Evolutionary conservation across 2,888 invertebrate genomes (phyloP), one percentile per base, ranked within the genome.

Genomic region (Melipona beecheii): DNA sequence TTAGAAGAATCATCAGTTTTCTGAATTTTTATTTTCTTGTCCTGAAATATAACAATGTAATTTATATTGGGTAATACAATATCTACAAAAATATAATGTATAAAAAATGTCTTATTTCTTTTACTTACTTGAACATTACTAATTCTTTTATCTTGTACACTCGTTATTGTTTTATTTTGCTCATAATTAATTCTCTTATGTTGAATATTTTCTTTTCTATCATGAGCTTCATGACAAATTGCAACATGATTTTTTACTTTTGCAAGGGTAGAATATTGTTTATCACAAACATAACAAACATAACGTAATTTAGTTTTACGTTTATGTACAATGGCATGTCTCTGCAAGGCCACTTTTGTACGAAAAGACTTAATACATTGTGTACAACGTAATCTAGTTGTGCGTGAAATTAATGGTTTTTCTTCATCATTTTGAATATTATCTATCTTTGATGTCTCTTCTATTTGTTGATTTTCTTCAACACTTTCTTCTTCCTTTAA

Each of bases 261-360:
- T 5, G 86, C 83, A 17, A 91, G 83, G 36, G 84, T 90, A 6
- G 87, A 77, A 81, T 92, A 93, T 85, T 92, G 91, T 70, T 92
- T 90, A 64, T 93, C 91, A 65, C 94, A 93, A 78, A 93, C 80
- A 69, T 92, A 90, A 86, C 93, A 94, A 49, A 91, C 90, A 54
- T 93, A 93, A 19, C 91, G 85, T 69, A 89, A 69, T 81, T 91
- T 91, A n/a, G 88, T 90, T 71, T 92, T 90, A 21, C 88, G 87
- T 52, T 91, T 91, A 80, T 92, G 93, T 71, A 91, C 75, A 6
- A 86, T 87, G 49, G 86, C 80, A 81, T 93, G 93, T 77, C 91
- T 89, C 21, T 92, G 90, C 24, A 93, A 81, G 3, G 91, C 89
- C 0, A 87, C 65, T 69, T 89, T 89, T 15, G 91, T 91, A 6